phyloP scores from a whole-genome alignment of 2,797 vertebrate genomes.

The Oophaga sylvatica region DNA sequence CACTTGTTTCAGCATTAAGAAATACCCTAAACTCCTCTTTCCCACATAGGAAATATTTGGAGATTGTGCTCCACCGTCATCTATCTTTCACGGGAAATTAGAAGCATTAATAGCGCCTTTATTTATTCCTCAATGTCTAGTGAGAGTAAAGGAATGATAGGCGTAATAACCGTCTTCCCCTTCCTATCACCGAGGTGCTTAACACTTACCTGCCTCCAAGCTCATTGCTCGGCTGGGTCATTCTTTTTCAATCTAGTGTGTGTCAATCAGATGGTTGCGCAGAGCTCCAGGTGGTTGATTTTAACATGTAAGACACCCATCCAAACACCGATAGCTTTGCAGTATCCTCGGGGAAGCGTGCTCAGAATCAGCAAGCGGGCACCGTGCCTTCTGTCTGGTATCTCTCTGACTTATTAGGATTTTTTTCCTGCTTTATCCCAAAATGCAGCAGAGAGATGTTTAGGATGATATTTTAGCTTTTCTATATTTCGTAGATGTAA shows the following conservation, averaged over 20 bases:
- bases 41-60: not conserved
- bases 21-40: not conserved
- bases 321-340: conserved; percentile 6
- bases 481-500: not conserved
- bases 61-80: not conserved
- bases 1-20: not conserved
- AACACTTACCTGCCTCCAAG: conserved; percentile 27
- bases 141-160: conserved; percentile 10
- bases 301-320: conserved; percentile 28
- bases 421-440: not conserved
- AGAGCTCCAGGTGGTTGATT: conserved; percentile 18
- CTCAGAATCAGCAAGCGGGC: conserved; percentile 1
- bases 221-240: not conserved
- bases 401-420: conserved; percentile 4
- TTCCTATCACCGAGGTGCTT: conserved; percentile 2
- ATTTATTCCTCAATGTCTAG: conserved; percentile 21
- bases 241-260: conserved; percentile 26
- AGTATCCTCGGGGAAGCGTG: conserved; percentile 20
- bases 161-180: conserved; percentile 28
- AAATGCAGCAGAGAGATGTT: not conserved
- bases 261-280: conserved; percentile 28
- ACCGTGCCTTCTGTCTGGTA: not conserved
- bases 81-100: conserved; percentile 33
- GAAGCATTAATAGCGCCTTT: conserved; percentile 44
- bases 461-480: not conserved